Conservation (phyloP, 1,140 invertebrate genomes). For the Paramacrobiotus metropolitanus region DNA sequence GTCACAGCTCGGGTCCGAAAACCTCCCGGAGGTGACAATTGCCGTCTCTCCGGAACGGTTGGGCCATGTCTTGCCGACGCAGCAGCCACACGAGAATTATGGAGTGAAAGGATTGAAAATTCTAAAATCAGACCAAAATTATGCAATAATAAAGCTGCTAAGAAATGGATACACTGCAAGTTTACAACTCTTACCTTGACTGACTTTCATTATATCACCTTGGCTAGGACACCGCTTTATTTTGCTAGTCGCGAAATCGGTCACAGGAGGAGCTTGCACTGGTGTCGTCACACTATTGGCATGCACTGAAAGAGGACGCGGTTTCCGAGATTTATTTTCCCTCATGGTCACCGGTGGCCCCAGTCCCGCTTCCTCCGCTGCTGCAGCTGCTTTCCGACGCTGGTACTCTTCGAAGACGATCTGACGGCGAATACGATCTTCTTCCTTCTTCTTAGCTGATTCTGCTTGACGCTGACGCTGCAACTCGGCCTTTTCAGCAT, state of each 20-base stretch:
- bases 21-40: neutral
- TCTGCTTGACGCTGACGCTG: neutral
- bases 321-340: constrained; percentile 12
- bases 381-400: constrained; percentile 19
- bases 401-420: constrained; percentile 19
- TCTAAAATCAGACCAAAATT: neutral
- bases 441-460: neutral
- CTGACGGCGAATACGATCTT: constrained; percentile 14
- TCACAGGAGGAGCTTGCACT: neutral
- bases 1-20: neutral
- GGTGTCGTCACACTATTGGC: constrained; percentile 12
- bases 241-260: neutral
- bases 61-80: neutral
- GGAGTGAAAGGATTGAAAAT: neutral
- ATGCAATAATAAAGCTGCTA: neutral
- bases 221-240: neutral
- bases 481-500: neutral
- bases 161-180: neutral
- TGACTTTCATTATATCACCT: neutral
- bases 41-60: neutral
- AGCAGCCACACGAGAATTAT: neutral
- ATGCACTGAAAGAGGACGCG: constrained; percentile 15
- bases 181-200: constrained; percentile 3
- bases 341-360: constrained; percentile 13
- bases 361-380: constrained; percentile 15